Evolutionary conservation across 1,140 invertebrate genomes (phyloP).

Genomic region (Tetranychus urticae): DNA sequence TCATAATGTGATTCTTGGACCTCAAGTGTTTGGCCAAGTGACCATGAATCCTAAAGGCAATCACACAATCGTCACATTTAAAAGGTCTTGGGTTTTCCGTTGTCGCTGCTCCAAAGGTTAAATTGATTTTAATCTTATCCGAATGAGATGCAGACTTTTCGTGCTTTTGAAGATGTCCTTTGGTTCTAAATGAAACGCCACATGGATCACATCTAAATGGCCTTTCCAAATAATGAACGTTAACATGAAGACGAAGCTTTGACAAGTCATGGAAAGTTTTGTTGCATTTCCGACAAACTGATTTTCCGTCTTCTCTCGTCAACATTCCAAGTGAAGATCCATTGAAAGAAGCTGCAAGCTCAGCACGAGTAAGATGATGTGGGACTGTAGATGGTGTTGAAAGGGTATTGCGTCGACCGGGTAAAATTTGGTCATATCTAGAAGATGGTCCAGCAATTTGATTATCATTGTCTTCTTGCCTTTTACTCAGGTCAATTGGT

Average conservation of each 20-base stretch:
- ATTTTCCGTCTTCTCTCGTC: slow-evolving; percentile 33
- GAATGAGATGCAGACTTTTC: slow-evolving; percentile 66
- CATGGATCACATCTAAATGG: slow-evolving; percentile 74
- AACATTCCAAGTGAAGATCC: background rate
- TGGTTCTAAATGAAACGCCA: slow-evolving; percentile 65
- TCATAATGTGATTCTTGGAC: slow-evolving; percentile 90
- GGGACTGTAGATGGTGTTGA: background rate
- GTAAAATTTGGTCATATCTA: too few relatives aligned
- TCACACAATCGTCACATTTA: slow-evolving; percentile 80
- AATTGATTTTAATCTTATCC: slow-evolving; percentile 64
- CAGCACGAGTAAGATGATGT: background rate
- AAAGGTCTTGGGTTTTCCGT: slow-evolving; percentile 75
- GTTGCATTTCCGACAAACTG: slow-evolving; percentile 61
- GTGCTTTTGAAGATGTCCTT: slow-evolving; percentile 75
- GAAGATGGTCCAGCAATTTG: background rate
- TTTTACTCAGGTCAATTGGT: slow-evolving; percentile 13
- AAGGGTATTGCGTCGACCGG: background rate
- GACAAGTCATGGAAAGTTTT: slow-evolving; percentile 72
- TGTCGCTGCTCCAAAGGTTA: slow-evolving; percentile 54
- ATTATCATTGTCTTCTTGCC: background rate
- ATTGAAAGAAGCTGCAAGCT: background rate
- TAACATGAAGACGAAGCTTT: slow-evolving; percentile 70
- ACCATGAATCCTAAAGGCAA: slow-evolving; percentile 83
- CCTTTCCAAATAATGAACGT: slow-evolving; percentile 83
- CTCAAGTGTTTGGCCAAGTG: slow-evolving; percentile 86